Conservation (phyloP, 2,113 vertebrate species). For the Mormyrus lacerda region DNA sequence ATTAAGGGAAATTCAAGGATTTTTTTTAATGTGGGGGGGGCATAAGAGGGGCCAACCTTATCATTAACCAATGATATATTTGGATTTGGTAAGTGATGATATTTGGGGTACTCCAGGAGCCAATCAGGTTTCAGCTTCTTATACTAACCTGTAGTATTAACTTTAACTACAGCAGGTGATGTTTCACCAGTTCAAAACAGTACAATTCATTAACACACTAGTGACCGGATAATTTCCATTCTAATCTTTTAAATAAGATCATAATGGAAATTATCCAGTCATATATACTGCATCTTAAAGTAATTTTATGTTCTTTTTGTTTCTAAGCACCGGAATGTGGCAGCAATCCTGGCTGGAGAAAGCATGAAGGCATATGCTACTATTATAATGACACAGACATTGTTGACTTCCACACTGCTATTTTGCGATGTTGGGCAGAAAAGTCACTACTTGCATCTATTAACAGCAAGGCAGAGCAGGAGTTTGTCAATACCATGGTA, state of each 20-base stretch:
- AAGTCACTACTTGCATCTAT: constrained; percentile 56
- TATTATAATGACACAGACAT: constrained; percentile 64
- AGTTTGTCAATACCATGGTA: constrained; percentile 60
- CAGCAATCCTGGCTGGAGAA: constrained; percentile 58
- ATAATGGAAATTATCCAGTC: neutral
- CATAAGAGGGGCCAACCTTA: too few species aligned
- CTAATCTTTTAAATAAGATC: neutral
- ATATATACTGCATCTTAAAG: neutral
- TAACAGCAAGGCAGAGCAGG: constrained; percentile 50
- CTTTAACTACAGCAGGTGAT: neutral
- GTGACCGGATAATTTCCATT: too few species aligned
- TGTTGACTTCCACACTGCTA: constrained; percentile 54
- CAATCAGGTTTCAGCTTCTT: neutral
- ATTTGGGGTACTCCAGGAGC: too few species aligned
- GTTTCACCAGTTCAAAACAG: neutral
- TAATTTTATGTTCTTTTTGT: neutral
- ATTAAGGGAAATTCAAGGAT: too few species aligned
- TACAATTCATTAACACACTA: neutral
- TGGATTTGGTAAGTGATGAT: too few species aligned
- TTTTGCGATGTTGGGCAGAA: constrained; percentile 44
- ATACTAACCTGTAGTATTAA: neutral
- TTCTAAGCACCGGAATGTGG: constrained; percentile 61
- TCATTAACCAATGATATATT: too few species aligned
- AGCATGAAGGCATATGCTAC: constrained; percentile 58
- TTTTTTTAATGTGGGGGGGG: neutral